These are phyloP conservation scores for Nemotelus nigrinus DNA, from an alignment of 2,888 invertebrate genomes.

Conservation along the genomic window DNA sequence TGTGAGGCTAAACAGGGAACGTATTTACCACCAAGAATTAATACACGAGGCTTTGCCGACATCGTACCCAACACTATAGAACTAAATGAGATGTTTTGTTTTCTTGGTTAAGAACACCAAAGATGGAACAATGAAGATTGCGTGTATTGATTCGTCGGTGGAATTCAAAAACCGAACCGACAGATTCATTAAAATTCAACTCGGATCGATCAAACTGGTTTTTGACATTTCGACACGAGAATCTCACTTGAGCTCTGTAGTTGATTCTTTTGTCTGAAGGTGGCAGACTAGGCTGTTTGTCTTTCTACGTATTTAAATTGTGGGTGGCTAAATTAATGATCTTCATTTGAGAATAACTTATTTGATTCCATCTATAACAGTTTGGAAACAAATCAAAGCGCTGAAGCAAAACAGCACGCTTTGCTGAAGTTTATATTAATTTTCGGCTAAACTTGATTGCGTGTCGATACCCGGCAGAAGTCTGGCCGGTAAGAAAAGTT, in stretches of 20 bases:
- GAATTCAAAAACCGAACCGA: conserved; percentile 29
- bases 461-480: too few species aligned
- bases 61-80: conserved; percentile 30
- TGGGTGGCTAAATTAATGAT: too few species aligned
- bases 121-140: conserved; percentile 27
- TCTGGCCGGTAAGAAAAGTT: too few species aligned
- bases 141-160: conserved; percentile 16
- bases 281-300: background rate
- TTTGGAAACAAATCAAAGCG: too few species aligned
- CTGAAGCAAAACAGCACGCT: too few species aligned
- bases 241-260: conserved; percentile 5
- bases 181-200: conserved; percentile 15
- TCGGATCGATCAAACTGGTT: conserved; percentile 38
- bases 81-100: conserved; percentile 10
- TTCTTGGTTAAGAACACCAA: conserved; percentile 15
- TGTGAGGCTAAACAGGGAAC: background rate
- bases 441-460: too few species aligned
- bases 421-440: too few species aligned
- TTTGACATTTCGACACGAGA: conserved; percentile 33
- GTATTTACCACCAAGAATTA: conserved; percentile 63
- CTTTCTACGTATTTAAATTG: too few species aligned
- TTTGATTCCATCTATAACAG: too few species aligned
- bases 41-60: conserved; percentile 61
- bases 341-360: too few species aligned
- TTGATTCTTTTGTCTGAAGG: background rate